Evolutionary conservation across 2,113 vertebrate species (phyloP).

Genomic region (Alligator mississippiensis): DNA sequence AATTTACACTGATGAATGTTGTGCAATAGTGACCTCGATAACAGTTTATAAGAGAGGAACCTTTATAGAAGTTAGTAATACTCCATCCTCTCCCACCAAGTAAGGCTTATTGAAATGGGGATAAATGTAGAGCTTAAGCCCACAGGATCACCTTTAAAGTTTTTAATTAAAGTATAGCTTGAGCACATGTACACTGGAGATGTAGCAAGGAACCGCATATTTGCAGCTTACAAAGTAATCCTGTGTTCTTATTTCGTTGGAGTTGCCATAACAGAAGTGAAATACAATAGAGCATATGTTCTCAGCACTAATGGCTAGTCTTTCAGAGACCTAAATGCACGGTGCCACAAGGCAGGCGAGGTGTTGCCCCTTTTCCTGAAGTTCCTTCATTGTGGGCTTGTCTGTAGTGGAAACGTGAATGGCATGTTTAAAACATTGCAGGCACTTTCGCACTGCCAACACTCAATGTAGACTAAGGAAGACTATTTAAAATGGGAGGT

Average conservation of each 20-base stretch:
- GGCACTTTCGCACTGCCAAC: not conserved
- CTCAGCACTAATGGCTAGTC: not conserved
- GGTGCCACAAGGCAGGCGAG: not conserved
- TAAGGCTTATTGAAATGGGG: not conserved
- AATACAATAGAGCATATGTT: not conserved
- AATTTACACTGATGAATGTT: not conserved
- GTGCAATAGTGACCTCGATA: not conserved
- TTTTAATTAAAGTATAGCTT: not conserved
- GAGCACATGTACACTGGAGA: not conserved
- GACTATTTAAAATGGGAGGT: no score
- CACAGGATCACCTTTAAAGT: not conserved
- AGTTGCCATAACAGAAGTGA: not conserved
- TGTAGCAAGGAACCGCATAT: fast-evolving
- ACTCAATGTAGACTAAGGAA: not conserved
- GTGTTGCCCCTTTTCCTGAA: not conserved
- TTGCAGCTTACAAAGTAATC: not conserved
- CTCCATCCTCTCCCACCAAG: not conserved
- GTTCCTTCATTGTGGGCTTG: not conserved
- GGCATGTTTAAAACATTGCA: not conserved
- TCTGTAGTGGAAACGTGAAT: not conserved
- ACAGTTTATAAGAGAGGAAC: not conserved
- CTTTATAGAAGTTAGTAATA: not conserved
- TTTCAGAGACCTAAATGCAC: not conserved
- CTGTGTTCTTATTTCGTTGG: not conserved
- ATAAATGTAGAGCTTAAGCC: not conserved